phyloP scores from a whole-genome alignment of 2,797 vertebrate species.

The Phataginus tricuspis region DNA sequence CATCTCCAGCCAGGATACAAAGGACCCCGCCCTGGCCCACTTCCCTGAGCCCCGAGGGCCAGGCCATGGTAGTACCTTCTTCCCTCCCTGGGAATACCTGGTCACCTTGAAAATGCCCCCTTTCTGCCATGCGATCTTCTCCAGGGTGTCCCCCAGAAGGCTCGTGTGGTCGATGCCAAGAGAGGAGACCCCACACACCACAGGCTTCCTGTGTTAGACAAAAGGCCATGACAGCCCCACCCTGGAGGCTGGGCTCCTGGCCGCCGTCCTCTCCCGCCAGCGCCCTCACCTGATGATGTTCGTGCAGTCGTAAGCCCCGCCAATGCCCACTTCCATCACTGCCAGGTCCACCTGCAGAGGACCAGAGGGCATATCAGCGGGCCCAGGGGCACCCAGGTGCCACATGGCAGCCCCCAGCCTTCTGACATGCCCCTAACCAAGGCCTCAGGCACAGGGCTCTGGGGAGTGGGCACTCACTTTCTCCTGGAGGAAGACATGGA shows the following conservation, averaged over 20 bases:
- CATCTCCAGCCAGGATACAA: not conserved
- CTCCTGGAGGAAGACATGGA: conserved; percentile 96
- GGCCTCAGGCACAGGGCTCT: not conserved
- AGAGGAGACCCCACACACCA: conserved; percentile 95
- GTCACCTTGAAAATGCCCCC: conserved; percentile 98
- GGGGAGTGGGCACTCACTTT: conserved; percentile 86
- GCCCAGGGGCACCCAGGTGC: fast-evolving
- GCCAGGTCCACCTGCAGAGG: conserved; percentile 93
- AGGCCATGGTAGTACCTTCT: not conserved
- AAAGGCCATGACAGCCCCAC: not conserved
- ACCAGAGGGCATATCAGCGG: not conserved
- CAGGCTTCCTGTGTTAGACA: conserved; percentile 88
- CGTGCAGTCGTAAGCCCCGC: conserved; percentile 96
- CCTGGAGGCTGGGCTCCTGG: not conserved
- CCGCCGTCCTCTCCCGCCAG: not conserved
- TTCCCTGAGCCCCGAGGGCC: not conserved
- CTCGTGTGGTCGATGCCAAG: conserved; percentile 96
- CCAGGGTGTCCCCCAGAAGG: conserved; percentile 95
- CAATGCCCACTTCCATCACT: conserved; percentile 96
- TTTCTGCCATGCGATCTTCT: conserved; percentile 98
- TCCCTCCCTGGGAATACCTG: not conserved
- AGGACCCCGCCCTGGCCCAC: not conserved
- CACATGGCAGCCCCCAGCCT: not conserved
- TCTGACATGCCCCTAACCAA: not conserved
- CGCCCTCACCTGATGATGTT: conserved; percentile 93